phyloP scores from a whole-genome alignment of 2,888 invertebrate species.

The Tenthredo distinguenda region DNA sequence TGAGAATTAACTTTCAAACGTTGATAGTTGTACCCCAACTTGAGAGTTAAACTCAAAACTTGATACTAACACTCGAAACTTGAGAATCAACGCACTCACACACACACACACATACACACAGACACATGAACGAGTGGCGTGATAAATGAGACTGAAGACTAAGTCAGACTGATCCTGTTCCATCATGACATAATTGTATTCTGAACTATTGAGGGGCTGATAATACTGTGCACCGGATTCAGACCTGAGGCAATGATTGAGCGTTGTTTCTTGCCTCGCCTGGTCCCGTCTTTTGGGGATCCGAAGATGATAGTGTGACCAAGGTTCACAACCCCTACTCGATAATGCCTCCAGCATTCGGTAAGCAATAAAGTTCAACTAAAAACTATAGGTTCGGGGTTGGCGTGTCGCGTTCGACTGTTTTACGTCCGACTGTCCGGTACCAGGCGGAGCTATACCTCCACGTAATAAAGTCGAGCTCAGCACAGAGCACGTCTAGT shows the following conservation, averaged over 20 bases:
- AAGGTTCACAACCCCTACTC: neutral
- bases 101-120: neutral
- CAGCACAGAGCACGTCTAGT: constrained; percentile 33
- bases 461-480: constrained; percentile 35
- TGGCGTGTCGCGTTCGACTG: constrained; percentile 46
- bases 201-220: neutral
- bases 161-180: neutral
- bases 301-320: neutral
- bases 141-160: neutral
- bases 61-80: neutral
- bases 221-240: neutral
- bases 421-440: constrained; percentile 44
- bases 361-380: constrained; percentile 37
- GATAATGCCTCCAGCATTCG: constrained; percentile 16
- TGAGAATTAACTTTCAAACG: neutral
- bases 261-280: neutral
- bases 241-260: neutral
- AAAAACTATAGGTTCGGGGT: constrained; percentile 4
- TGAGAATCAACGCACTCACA: neutral
- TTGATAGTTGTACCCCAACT: neutral
- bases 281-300: neutral
- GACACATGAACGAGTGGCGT: neutral
- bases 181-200: neutral
- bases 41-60: neutral
- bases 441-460: constrained; percentile 44